Evolutionary conservation across 2,113 vertebrate genomes (phyloP), one percentile per base, ranked within the genome.

Genomic region (Nematolebias whitei): DNA sequence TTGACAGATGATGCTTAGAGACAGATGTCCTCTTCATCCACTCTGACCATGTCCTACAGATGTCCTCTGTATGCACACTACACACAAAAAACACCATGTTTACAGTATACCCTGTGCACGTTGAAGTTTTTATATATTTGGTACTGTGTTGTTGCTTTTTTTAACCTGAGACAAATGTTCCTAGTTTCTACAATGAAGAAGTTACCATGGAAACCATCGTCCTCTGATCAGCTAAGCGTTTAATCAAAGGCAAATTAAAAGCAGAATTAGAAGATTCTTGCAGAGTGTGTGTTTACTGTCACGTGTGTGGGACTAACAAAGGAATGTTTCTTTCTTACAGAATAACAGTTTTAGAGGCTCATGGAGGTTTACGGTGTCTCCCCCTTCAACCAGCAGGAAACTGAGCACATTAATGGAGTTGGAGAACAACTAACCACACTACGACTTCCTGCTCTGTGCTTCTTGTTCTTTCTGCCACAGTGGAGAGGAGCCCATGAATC

Each of bases 201-300:
- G 68, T 77, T 69, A 43, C 74, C 69, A 66, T 66, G 69, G 79
- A 62, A 82, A 82, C 69, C 54, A 70, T 62, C 63, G 32, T 39
- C 55, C 59, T 61, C 68, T 53, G 64, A 65, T 58, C 57, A 74
- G 63, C 65, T 29, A 29, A 29, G 3, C 47, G 44, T 49, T 67
- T 68, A 65, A 65, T 81, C 54, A 32, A 58, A 38, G 55, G 16
- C 19, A 65, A 65, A 73, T 70, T 62, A 74, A 66, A 74, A 52
- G 44, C 52, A 67, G 60, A 69, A 65, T 76, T 64, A 65, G 45
- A 64, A 62, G 23, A 49, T 44, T 49, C 23, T 55, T 58, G 53
- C 38, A 19, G 38, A 22, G 23, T 32, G 38, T 20, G 12, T 55
- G 19, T 62, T 61, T 47, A 15, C 16, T 24, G 16, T 64, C 26